phyloP scores from a whole-genome alignment of 2,113 vertebrate genomes.

The Isurus oxyrinchus region DNA sequence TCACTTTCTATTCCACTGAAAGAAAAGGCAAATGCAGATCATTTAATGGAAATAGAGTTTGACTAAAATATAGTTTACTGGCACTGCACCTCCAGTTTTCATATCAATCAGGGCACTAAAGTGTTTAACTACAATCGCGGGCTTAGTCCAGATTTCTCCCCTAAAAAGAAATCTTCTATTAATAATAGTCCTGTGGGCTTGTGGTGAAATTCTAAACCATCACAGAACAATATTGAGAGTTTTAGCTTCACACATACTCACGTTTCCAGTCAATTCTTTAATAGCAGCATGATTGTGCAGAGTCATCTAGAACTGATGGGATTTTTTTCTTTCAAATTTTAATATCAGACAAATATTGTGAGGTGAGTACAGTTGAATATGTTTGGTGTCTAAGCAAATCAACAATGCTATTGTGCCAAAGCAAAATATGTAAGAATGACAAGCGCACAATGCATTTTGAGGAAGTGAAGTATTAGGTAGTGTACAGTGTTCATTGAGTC shows the following conservation, averaged over 20 bases:
- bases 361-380: background rate
- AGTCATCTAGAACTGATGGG: background rate
- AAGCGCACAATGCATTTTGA: background rate
- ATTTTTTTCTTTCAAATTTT: background rate
- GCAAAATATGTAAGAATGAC: conserved; percentile 2
- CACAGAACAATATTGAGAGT: background rate
- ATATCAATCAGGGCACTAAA: background rate
- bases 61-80: conserved; percentile 14
- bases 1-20: background rate
- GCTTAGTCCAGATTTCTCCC: background rate
- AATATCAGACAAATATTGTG: background rate
- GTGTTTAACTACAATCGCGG: background rate
- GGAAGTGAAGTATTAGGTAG: background rate
- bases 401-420: too few relatives aligned
- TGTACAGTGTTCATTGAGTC: background rate
- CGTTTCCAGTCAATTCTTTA: background rate
- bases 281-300: background rate
- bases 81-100: background rate
- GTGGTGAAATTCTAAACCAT: background rate
- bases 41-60: background rate
- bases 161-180: background rate
- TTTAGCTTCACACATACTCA: background rate
- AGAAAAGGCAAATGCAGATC: background rate
- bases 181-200: background rate
- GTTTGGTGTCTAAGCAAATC: background rate